phyloP scores from a whole-genome alignment of 1,140 invertebrate genomes.

The Venturia canescens region DNA sequence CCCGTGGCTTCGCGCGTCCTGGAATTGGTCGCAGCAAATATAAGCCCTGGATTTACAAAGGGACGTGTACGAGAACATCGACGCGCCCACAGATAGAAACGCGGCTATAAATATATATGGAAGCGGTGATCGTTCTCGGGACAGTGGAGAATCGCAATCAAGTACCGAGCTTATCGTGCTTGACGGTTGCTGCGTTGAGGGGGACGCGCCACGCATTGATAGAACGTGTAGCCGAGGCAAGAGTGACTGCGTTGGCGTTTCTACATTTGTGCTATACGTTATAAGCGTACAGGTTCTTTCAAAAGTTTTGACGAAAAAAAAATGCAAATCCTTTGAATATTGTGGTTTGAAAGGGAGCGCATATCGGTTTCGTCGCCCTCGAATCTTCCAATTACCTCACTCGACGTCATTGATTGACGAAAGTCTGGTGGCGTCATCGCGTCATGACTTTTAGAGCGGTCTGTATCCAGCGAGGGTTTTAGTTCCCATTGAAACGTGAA shows the following conservation, averaged over 20 bases:
- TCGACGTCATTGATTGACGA: too few relatives aligned
- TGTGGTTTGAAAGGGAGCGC: too few relatives aligned
- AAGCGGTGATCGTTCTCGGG: constrained; percentile 15
- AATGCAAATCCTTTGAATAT: too few relatives aligned
- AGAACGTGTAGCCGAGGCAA: neutral
- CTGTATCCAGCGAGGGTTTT: neutral
- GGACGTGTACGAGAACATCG: too few relatives aligned
- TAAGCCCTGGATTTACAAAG: neutral
- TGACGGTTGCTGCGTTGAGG: constrained; percentile 17
- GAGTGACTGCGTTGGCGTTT: too few relatives aligned
- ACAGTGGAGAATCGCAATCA: constrained; percentile 39
- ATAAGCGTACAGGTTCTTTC: too few relatives aligned
- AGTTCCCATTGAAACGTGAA: neutral
- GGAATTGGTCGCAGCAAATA: neutral
- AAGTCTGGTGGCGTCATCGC: too few relatives aligned
- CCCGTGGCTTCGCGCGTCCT: neutral
- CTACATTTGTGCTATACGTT: too few relatives aligned
- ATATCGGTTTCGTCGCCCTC: too few relatives aligned
- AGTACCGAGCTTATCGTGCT: constrained; percentile 38
- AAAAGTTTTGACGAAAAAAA: too few relatives aligned
- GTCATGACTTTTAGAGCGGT: too few relatives aligned
- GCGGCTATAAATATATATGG: neutral
- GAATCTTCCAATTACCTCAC: neutral
- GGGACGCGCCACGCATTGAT: neutral
- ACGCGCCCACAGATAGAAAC: neutral